Percentiles rank a stretch among this genome's conserved stretches.
phyloP scores from a whole-genome alignment of 1,140 invertebrate species.

The Scylla paramamosain region DNA sequence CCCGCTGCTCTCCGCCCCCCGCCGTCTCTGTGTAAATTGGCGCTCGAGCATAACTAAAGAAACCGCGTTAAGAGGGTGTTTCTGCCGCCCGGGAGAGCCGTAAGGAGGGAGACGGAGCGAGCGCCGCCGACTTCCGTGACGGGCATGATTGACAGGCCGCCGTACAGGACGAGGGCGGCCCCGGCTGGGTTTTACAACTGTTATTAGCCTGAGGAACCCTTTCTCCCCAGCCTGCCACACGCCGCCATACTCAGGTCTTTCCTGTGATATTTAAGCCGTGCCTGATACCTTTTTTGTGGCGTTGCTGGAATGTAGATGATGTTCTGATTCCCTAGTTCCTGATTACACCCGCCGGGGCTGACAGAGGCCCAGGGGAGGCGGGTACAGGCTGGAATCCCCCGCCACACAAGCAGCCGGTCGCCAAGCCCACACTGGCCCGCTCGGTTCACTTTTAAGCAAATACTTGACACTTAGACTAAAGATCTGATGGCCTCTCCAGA shows the following conservation, averaged over 20 bases:
- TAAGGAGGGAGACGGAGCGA: constrained; percentile 47
- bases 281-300: not conserved
- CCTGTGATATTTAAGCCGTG: not conserved
- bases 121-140: constrained; percentile 59
- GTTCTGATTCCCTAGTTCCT: not conserved
- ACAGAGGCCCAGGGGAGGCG: not conserved
- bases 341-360: not conserved
- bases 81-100: constrained; percentile 27
- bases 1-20: not conserved
- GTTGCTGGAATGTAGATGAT: not conserved
- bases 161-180: constrained; percentile 62
- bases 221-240: constrained; percentile 30
- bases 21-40: constrained; percentile 22
- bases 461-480: constrained; percentile 71
- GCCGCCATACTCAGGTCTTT: not conserved
- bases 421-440: constrained; percentile 33
- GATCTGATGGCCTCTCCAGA: constrained; percentile 64
- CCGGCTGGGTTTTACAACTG: constrained; percentile 60
- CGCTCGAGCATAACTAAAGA: constrained; percentile 31
- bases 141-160: constrained; percentile 60
- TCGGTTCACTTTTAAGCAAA: constrained; percentile 64
- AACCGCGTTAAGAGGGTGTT: constrained; percentile 29
- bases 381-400: not conserved
- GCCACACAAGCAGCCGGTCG: not conserved
- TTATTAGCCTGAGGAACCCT: constrained; percentile 47